A percentile compares a stretch with the other conserved stretches of the same genome.
phyloP scores from a whole-genome alignment of 2,797 vertebrate species.

The Melanotaenia trifasciata region DNA sequence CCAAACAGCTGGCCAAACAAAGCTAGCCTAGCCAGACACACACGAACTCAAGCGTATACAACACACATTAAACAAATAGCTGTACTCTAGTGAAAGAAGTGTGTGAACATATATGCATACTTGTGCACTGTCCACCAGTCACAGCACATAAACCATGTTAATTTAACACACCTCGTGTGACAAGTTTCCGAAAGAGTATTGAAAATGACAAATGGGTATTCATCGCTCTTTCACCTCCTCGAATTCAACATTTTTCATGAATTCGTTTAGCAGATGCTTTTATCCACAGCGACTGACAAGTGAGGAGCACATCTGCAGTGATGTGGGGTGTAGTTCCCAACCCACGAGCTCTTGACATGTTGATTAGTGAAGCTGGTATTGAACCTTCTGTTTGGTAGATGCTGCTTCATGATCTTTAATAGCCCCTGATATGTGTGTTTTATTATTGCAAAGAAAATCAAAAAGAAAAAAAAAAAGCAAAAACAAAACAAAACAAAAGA shows the following conservation, averaged over 20 bases:
- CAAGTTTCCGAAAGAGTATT: slow-evolving; percentile 41
- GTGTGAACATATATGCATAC: slow-evolving; percentile 23
- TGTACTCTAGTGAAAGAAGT: slow-evolving; percentile 29
- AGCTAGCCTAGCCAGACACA: slow-evolving; percentile 39
- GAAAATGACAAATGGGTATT: slow-evolving; percentile 59
- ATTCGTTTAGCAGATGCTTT: not conserved
- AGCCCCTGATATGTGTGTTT: no score
- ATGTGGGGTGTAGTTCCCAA: not conserved
- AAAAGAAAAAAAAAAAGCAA: no score
- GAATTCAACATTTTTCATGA: slow-evolving; percentile 26
- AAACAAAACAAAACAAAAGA: no score
- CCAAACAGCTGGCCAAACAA: slow-evolving; percentile 86
- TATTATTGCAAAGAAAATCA: no score
- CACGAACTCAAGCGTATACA: slow-evolving; percentile 34
- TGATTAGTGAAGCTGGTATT: not conserved
- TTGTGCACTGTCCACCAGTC: slow-evolving; percentile 10
- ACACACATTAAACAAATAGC: slow-evolving; percentile 22
- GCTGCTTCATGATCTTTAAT: no score
- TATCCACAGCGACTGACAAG: not conserved
- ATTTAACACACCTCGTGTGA: slow-evolving; percentile 23
- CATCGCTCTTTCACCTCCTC: slow-evolving; percentile 27
- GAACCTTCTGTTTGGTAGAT: not conserved
- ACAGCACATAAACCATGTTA: not conserved
- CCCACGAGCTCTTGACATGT: not conserved
- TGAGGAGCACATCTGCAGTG: not conserved